Percentiles rank a stretch among this genome's conserved stretches.
Evolutionary conservation across 2,797 vertebrate species (phyloP).

Genomic region (Myiotriccus ornatus): DNA sequence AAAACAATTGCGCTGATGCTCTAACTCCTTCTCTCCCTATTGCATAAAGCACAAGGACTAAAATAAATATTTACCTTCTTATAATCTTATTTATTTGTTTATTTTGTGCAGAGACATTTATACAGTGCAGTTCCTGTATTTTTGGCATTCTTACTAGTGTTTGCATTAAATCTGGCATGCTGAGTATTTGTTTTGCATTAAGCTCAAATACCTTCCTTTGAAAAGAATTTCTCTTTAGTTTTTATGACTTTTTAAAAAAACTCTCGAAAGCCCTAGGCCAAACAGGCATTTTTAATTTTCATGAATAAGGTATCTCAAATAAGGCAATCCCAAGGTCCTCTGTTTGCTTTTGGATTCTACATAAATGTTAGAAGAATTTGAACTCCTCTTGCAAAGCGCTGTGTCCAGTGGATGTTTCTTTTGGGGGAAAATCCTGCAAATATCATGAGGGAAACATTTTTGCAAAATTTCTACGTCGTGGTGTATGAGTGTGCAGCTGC

Average conservation of each 20-base stretch:
- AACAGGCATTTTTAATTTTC: slow-evolving; percentile 22
- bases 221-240: slow-evolving; percentile 25
- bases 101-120: not conserved
- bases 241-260: not conserved
- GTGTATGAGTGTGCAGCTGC: not conserved
- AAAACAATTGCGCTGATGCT: not conserved
- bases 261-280: not conserved
- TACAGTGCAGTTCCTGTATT: not conserved
- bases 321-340: not conserved
- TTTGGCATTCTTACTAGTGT: not conserved
- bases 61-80: not conserved
- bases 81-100: not conserved
- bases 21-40: not conserved
- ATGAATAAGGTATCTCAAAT: not conserved
- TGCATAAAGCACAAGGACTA: not conserved
- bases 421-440: not conserved
- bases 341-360: not conserved
- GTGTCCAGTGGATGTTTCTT: not conserved
- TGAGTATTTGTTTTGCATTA: slow-evolving; percentile 29
- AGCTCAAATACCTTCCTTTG: not conserved
- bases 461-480: not conserved
- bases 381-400: not conserved
- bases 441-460: not conserved
- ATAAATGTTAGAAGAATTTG: not conserved
- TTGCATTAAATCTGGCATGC: not conserved